Conservation (phyloP, 92 coral and sea anemone species). For the Palythoa grandiflora region DNA sequence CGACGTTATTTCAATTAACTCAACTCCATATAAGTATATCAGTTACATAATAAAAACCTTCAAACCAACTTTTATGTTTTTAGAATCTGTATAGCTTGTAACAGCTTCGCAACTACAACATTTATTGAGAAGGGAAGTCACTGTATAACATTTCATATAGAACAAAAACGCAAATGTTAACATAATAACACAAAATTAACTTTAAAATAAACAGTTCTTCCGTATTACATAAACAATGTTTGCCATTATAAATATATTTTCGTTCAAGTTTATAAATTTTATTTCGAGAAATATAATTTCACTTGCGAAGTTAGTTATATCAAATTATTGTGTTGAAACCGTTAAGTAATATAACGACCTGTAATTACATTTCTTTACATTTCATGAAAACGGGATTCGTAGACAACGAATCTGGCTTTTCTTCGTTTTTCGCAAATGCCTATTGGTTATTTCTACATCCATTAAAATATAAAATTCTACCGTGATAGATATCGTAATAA, state of each 20-base stretch:
- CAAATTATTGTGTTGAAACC: background rate
- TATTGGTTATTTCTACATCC: background rate
- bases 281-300: background rate
- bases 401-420: background rate
- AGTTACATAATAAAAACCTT: too few species aligned
- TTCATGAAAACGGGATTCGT: slow-evolving; percentile 6
- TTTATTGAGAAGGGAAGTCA: slow-evolving; percentile 7
- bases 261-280: background rate
- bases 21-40: too few species aligned
- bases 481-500: slow-evolving; percentile 1
- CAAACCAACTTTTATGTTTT: too few species aligned
- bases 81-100: background rate
- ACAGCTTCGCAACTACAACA: slow-evolving; percentile 1
- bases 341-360: slow-evolving; percentile 5
- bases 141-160: background rate
- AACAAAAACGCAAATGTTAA: slow-evolving; percentile 2
- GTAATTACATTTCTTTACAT: slow-evolving; percentile 4
- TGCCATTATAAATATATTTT: background rate
- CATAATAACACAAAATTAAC: background rate
- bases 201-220: background rate
- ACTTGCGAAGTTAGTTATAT: background rate
- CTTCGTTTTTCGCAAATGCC: background rate
- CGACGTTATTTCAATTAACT: background rate
- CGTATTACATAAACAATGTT: background rate
- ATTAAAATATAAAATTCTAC: background rate